These are phyloP conservation scores for Alfaro cultratus DNA, from an alignment of 2,797 vertebrate species.

Conservation along the genomic window DNA sequence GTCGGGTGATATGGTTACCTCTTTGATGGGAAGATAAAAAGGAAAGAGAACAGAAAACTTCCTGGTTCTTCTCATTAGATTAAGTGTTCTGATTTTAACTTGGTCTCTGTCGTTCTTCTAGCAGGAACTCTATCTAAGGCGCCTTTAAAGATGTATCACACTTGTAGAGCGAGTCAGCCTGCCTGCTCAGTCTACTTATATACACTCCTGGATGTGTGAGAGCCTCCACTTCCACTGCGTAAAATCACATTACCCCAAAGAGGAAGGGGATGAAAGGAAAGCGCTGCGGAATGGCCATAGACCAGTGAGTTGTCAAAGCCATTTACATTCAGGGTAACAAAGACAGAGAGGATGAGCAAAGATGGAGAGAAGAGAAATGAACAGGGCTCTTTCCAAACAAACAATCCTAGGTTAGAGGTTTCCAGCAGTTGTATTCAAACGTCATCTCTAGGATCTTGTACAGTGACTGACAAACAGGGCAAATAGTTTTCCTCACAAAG, in stretches of 20 bases:
- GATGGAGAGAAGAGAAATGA: slow-evolving; percentile 23
- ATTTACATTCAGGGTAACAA: slow-evolving; percentile 74
- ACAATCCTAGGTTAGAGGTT: slow-evolving; percentile 45
- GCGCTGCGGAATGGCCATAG: slow-evolving; percentile 79
- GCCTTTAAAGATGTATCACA: slow-evolving; percentile 11
- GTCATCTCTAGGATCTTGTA: slow-evolving; percentile 17
- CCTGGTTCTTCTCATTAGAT: not conserved
- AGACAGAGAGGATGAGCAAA: slow-evolving; percentile 36
- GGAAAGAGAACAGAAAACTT: not conserved
- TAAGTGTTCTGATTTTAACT: not conserved
- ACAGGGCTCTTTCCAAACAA: slow-evolving; percentile 53
- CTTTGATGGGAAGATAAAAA: not conserved
- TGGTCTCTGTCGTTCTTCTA: not conserved
- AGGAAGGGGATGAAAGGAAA: slow-evolving; percentile 84
- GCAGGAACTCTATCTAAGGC: slow-evolving; percentile 6
- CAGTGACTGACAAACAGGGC: slow-evolving; percentile 55
- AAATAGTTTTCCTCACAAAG: slow-evolving; percentile 39
- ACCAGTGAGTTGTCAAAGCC: slow-evolving; percentile 86
- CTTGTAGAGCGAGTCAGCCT: slow-evolving; percentile 56
- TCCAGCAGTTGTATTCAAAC: slow-evolving; percentile 39
- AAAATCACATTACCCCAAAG: slow-evolving; percentile 84
- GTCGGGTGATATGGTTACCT: not conserved
- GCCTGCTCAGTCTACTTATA: slow-evolving; percentile 66
- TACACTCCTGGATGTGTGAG: slow-evolving; percentile 28
- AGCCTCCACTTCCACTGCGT: slow-evolving; percentile 63